Evolutionary conservation across 2,113 vertebrate genomes (phyloP).

Genomic region (Trichechus manatus): DNA sequence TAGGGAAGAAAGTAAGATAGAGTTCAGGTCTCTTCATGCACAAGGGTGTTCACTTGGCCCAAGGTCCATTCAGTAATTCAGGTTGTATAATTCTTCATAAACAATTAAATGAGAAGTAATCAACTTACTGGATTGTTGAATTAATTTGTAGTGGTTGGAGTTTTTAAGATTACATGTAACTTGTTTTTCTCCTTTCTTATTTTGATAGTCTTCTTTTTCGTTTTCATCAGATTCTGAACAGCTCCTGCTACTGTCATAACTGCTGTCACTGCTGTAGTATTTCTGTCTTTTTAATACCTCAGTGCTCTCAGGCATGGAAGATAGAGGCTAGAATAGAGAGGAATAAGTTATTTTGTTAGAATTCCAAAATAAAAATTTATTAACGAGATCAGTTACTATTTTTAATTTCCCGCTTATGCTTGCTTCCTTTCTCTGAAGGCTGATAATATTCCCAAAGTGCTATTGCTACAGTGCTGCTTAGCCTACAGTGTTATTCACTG

Average conservation of each 20-base stretch:
- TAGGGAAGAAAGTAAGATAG: neutral
- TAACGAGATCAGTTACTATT: neutral
- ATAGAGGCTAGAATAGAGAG: conserved; percentile 89
- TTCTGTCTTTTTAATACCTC: conserved; percentile 89
- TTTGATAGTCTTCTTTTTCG: conserved; percentile 87
- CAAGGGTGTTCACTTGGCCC: neutral
- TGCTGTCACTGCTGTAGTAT: conserved; percentile 89
- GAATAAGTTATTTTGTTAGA: conserved; percentile 37
- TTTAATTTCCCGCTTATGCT: neutral
- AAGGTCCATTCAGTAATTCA: neutral
- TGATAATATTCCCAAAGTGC: neutral
- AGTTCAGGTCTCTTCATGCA: conserved; percentile 40
- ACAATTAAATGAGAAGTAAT: conserved; percentile 15
- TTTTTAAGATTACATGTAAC: conserved; percentile 91
- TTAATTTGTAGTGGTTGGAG: conserved; percentile 88
- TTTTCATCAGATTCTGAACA: conserved; percentile 90
- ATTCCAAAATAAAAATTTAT: neutral
- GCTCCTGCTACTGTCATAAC: conserved; percentile 90
- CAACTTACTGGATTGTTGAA: conserved; percentile 94
- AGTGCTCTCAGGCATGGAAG: conserved; percentile 95
- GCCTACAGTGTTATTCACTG: neutral
- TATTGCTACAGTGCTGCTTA: neutral
- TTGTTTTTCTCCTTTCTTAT: conserved; percentile 91
- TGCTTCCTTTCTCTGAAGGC: neutral
- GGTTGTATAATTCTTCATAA: conserved; percentile 34